Base-by-base conservation (phyloP, 30 jellyfish, hydroid and myxozoan genomes). In the Pelagia noctiluca region DNA sequence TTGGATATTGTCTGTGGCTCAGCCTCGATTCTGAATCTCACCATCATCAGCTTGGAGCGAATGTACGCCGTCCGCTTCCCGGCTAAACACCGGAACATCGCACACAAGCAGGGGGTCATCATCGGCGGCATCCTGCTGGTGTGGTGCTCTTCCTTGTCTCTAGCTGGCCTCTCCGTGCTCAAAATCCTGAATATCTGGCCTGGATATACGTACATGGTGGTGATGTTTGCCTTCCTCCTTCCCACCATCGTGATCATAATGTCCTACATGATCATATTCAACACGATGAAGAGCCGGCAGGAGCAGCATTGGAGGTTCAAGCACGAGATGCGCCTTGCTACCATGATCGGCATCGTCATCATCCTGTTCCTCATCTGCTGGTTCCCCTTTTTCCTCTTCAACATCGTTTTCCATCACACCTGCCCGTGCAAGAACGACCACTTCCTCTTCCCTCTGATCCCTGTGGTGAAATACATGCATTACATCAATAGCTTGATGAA, bases 261-360 rank as follows among this genome's bases (percentile, higher is more conserved):
- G 23, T 89, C 94, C 1, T 89, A 89, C 66, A 33, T 80, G 63
- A 69, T 66, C 28, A 89, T 89, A 10, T 89, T 78, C 83, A 34
- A 53, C 36, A 80, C 88, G 13, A 90, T 80, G 72, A 86, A 82
- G 76, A 28, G 71, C 19, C 88, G 88, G 36, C 79, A 68, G 36
- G 83, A 83, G 50, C 86, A 80, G 49, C 82, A 76, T 26, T 65
- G 90, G 87, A 80, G 94, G 16, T 65, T 89, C 78, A 64, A 89
- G 77, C 93, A 82, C 50, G 97, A 89, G 75, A 71, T 89, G 90
- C 89, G 90, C 71, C 35, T 89, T 49, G 97, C 97, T 47, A 84
- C 77, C 24, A 89, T 82, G 94, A 89, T 89, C 30, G 97, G 94
- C 38, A 80, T 89, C 35, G 97, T 89, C 3, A 89, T 89, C 22